phyloP scores from a whole-genome alignment of 2,888 invertebrate genomes.

The Aquatica leii region DNA sequence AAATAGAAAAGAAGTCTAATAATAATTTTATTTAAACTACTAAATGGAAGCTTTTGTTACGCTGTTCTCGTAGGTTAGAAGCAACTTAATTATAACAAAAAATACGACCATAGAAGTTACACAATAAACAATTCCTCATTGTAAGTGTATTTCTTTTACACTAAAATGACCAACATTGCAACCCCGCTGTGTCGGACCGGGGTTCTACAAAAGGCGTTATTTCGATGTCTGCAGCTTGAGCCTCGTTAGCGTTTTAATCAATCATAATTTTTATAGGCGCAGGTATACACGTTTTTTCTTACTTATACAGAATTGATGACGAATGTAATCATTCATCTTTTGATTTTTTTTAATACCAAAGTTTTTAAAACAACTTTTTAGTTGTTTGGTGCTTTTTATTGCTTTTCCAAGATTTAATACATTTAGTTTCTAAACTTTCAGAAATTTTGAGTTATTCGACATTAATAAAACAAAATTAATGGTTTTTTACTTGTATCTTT shows the following conservation, averaged over 20 bases:
- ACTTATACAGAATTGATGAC: constrained; percentile 10
- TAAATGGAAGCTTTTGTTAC: constrained; percentile 5
- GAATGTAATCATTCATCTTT: no score
- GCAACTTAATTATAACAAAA: constrained; percentile 29
- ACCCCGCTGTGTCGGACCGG: constrained; percentile 30
- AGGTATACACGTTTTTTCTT: constrained; percentile 25
- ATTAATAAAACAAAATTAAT: no score
- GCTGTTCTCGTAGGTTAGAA: constrained; percentile 5
- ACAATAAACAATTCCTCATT: constrained; percentile 26
- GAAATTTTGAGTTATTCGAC: no score
- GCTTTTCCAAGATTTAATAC: no score
- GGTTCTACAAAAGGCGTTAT: constrained; percentile 32
- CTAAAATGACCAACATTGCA: constrained; percentile 28
- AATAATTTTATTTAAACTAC: constrained; percentile 11
- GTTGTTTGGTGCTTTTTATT: background rate
- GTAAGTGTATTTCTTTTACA: constrained; percentile 16
- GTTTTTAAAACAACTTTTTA: background rate
- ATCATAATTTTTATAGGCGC: constrained; percentile 38
- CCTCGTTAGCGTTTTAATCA: constrained; percentile 41
- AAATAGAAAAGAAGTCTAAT: background rate
- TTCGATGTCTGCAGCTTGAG: constrained; percentile 38
- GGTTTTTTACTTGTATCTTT: no score
- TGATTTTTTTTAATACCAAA: background rate
- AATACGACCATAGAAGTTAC: constrained; percentile 22
- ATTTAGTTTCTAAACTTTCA: no score